Percentiles rank a stretch among this genome's conserved stretches.
These are phyloP conservation scores for Puntigrus tetrazona DNA, from an alignment of 2,113 vertebrate genomes.

Conservation along the genomic window DNA sequence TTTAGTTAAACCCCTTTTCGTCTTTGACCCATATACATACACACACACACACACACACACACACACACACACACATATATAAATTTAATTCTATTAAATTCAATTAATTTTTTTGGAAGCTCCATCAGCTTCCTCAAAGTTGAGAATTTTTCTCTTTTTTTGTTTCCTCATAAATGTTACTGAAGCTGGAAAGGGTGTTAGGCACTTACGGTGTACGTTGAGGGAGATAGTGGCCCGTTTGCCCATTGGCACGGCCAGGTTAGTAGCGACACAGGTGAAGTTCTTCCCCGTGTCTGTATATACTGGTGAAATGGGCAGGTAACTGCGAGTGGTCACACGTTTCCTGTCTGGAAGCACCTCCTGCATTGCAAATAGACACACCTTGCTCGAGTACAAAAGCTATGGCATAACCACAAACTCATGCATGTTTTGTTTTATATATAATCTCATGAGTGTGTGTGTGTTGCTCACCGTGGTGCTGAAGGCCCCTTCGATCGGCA, in stretches of 20 bases:
- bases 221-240: conserved; percentile 86
- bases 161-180: background rate
- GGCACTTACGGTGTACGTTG: conserved; percentile 91
- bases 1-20: too few species aligned
- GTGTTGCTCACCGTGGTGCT: conserved; percentile 78
- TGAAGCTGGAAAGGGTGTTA: background rate
- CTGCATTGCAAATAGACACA: conserved; percentile 62
- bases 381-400: background rate
- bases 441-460: background rate
- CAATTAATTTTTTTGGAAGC: too few species aligned
- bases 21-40: too few species aligned
- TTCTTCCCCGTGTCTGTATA: conserved; percentile 88
- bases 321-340: conserved; percentile 87
- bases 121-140: too few species aligned
- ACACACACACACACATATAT: too few species aligned
- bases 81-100: too few species aligned
- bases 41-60: too few species aligned
- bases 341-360: conserved; percentile 88
- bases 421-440: background rate
- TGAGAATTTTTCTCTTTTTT: too few species aligned
- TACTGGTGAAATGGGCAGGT: conserved; percentile 82
- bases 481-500: conserved; percentile 81
- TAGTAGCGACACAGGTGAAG: conserved; percentile 85
- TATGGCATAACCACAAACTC: background rate
- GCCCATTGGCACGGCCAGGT: conserved; percentile 81